Conservation (phyloP, 2,888 invertebrate genomes). For the Tolmerus cingulatus region DNA sequence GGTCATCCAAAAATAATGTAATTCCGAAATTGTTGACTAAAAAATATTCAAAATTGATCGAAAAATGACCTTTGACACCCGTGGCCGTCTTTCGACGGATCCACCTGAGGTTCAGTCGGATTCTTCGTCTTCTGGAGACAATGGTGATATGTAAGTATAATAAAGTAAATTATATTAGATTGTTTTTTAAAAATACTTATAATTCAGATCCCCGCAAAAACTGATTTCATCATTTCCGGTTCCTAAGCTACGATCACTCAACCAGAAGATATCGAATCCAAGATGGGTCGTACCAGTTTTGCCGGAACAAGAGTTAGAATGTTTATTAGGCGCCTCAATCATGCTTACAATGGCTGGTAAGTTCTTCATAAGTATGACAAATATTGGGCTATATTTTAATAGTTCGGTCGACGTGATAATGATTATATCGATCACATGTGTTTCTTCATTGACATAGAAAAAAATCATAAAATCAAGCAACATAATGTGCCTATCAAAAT, state of each 20-base stretch:
- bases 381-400: not conserved
- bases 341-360: conserved; percentile 84
- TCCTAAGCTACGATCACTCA: conserved; percentile 84
- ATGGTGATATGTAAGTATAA: conserved; percentile 49
- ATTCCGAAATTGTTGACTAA: conserved; percentile 24
- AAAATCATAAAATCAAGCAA: not conserved
- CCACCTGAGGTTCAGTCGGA: conserved; percentile 51
- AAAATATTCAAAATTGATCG: conserved; percentile 32
- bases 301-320: conserved; percentile 94
- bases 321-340: conserved; percentile 87
- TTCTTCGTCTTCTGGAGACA: conserved; percentile 50
- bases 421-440: not conserved
- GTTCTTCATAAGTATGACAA: conserved; percentile 46
- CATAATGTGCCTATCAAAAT: not conserved
- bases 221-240: conserved; percentile 75
- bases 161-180: not conserved
- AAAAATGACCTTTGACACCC: conserved; percentile 62
- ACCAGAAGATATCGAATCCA: conserved; percentile 95
- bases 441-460: not conserved
- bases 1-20: conserved; percentile 23
- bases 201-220: conserved; percentile 60
- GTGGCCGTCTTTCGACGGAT: conserved; percentile 56
- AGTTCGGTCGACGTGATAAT: not conserved
- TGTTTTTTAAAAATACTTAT: not conserved
- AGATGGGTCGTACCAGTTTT: conserved; percentile 98